phyloP scores from a whole-genome alignment of 1,140 invertebrate genomes.

The Lepidostoma basale region DNA sequence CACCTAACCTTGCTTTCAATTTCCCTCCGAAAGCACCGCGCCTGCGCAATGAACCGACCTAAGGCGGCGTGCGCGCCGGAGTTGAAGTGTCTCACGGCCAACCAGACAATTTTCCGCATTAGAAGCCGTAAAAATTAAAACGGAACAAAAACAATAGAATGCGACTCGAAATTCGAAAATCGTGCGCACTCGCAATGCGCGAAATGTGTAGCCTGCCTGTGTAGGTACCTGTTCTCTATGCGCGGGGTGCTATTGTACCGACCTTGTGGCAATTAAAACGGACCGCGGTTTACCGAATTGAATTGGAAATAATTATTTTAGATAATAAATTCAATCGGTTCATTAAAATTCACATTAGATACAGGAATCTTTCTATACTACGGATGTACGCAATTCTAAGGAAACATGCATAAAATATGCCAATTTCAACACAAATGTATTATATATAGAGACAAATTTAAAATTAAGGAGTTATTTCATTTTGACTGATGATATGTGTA shows the following conservation, averaged over 20 bases:
- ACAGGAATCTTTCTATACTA: too few relatives aligned
- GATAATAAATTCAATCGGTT: too few relatives aligned
- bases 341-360: too few relatives aligned
- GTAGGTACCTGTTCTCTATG: too few relatives aligned
- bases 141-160: constrained; percentile 11
- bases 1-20: constrained; percentile 29
- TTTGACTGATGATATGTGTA: too few relatives aligned
- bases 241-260: too few relatives aligned
- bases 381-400: too few relatives aligned
- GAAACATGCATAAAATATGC: too few relatives aligned
- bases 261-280: constrained; percentile 7
- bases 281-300: background rate
- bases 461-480: too few relatives aligned
- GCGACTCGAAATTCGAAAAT: constrained; percentile 6
- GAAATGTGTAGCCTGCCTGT: background rate
- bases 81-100: constrained; percentile 14
- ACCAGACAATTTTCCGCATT: constrained; percentile 19
- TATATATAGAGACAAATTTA: too few relatives aligned
- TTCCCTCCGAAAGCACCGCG: constrained; percentile 11
- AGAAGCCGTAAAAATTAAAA: background rate
- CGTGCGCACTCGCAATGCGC: constrained; percentile 3
- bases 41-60: constrained; percentile 13
- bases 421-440: too few relatives aligned
- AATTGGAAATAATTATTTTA: too few relatives aligned
- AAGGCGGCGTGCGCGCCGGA: background rate